Percentiles rank a stretch among this genome's conserved stretches.
Evolutionary conservation across 2,888 invertebrate genomes (phyloP).

Genomic region (Erebia epiphron): DNA sequence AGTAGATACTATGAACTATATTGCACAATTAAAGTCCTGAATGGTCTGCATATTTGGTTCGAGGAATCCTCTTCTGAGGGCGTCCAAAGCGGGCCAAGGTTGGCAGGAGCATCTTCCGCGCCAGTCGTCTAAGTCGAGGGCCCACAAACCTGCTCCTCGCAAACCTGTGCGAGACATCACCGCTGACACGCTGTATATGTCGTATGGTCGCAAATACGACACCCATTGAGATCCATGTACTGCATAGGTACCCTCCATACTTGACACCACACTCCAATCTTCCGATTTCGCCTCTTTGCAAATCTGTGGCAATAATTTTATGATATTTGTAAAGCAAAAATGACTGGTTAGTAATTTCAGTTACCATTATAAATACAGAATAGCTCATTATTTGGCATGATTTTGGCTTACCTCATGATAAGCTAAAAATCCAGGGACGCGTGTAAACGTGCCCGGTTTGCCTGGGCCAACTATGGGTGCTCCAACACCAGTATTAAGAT

Average conservation of each 20-base stretch:
- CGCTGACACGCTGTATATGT: conserved; percentile 84
- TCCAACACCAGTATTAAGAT: conserved; percentile 78
- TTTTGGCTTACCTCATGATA: conserved; percentile 85
- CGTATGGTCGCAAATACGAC: conserved; percentile 87
- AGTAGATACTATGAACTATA: conserved; percentile 14
- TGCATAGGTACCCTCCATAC: conserved; percentile 88
- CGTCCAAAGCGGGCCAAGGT: conserved; percentile 85
- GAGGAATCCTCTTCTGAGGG: conserved; percentile 74
- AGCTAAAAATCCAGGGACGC: conserved; percentile 88
- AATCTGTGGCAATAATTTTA: conserved; percentile 68
- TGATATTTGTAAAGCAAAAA: neutral
- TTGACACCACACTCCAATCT: conserved; percentile 79
- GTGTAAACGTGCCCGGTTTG: conserved; percentile 86
- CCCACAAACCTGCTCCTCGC: conserved; percentile 91
- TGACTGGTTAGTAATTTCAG: neutral
- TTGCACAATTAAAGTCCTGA: conserved; percentile 11
- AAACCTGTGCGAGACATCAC: conserved; percentile 82
- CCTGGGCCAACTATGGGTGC: conserved; percentile 86
- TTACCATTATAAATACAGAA: neutral
- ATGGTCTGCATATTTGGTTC: conserved; percentile 60
- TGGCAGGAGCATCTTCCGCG: conserved; percentile 86
- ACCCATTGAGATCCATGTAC: conserved; percentile 90
- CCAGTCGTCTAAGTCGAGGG: conserved; percentile 90
- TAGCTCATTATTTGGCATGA: too few relatives aligned
- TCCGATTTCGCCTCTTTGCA: conserved; percentile 83